These are phyloP conservation scores for Cephonodes hylas DNA, from an alignment of 2,888 invertebrate species.

Conservation along the genomic window DNA sequence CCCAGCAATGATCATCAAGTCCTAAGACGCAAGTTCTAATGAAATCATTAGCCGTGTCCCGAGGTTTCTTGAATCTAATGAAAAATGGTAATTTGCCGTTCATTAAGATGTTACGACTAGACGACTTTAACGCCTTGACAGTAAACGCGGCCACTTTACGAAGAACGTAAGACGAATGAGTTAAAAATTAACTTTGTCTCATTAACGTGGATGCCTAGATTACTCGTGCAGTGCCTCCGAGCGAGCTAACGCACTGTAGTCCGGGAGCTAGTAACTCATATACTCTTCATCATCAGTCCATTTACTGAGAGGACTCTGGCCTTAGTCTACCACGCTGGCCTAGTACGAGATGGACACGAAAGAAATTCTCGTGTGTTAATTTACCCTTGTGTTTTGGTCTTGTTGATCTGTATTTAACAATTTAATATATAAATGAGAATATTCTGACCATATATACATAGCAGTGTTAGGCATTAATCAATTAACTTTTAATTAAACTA, in stretches of 20 bases:
- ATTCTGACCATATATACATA: no score
- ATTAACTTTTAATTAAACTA: no score
- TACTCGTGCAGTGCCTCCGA: neutral
- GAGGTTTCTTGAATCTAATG: neutral
- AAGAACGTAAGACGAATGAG: neutral
- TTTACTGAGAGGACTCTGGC: no score
- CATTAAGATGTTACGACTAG: slow-evolving; percentile 5
- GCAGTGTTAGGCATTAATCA: no score
- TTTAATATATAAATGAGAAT: no score
- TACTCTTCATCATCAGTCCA: no score
- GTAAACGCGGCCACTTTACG: neutral
- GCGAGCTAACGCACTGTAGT: neutral
- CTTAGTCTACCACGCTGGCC: no score
- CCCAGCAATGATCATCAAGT: no score
- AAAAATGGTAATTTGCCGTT: slow-evolving; percentile 6
- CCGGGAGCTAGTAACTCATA: neutral
- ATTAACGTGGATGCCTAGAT: slow-evolving; percentile 8
- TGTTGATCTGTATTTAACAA: no score
- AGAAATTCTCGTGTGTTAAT: no score
- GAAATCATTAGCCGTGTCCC: neutral
- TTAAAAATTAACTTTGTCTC: slow-evolving; percentile 13
- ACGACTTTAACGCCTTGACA: neutral
- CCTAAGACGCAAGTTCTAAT: neutral
- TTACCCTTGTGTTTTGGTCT: no score
- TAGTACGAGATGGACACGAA: no score